Conservation (phyloP, 2,113 vertebrate genomes). For the Glaucidium brasilianum region DNA sequence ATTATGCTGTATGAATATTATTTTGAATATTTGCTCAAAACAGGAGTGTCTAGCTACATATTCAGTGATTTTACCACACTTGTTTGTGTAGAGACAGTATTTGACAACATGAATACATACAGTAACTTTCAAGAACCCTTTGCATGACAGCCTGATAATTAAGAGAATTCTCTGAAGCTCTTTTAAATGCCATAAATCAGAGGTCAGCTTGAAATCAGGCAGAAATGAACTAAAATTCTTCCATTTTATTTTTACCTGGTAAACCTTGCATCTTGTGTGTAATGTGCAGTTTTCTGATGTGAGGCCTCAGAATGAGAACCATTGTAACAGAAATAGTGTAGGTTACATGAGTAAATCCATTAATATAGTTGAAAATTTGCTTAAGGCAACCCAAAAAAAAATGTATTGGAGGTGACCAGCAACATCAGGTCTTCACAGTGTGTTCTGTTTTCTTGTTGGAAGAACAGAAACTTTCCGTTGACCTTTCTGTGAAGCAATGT, state of each 20-base stretch:
- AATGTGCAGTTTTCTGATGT: not conserved
- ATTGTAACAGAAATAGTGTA: not conserved
- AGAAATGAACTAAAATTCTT: not conserved
- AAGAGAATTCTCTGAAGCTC: not conserved
- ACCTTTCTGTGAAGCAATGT: not conserved
- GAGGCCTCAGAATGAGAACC: not conserved
- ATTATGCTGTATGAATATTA: not conserved
- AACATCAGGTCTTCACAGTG: not conserved
- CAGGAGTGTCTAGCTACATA: not conserved
- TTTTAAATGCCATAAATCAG: not conserved
- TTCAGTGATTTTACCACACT: not conserved
- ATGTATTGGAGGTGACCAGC: not conserved
- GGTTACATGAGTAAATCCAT: not conserved
- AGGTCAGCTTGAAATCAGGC: not conserved
- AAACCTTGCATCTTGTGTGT: not conserved
- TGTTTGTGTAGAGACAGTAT: not conserved
- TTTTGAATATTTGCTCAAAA: not conserved
- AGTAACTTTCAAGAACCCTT: not conserved
- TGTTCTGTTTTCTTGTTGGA: not conserved
- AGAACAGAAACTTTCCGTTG: not conserved
- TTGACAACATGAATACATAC: not conserved
- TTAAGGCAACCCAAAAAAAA: not conserved
- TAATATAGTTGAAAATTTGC: not conserved
- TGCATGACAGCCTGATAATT: not conserved
- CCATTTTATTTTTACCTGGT: not conserved